Conservation (phyloP, 1,140 invertebrate genomes). For the Ptiloglossa arizonensis region DNA sequence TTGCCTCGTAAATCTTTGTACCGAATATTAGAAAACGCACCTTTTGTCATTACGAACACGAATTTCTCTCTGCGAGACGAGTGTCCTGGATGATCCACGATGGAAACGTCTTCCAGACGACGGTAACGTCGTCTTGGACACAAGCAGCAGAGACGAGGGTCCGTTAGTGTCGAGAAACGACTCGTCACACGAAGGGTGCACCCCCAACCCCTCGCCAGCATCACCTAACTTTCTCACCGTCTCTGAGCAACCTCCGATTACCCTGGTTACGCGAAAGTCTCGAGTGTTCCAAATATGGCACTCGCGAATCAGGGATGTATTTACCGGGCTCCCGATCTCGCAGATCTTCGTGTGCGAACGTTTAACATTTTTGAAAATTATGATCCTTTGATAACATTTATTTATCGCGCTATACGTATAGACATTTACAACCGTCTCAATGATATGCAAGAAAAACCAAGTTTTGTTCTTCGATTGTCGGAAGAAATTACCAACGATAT, state of each 20-base stretch:
- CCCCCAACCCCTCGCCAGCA: slow-evolving; percentile 25
- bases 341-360: not conserved
- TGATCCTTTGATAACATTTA: no score
- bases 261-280: slow-evolving; percentile 63
- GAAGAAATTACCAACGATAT: no score
- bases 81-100: slow-evolving; percentile 52
- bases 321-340: not conserved
- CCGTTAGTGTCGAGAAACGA: slow-evolving; percentile 68
- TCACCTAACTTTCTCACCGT: slow-evolving; percentile 66
- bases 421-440: no score
- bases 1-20: no score
- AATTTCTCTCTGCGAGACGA: not conserved
- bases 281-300: slow-evolving; percentile 29
- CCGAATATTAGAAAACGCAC: not conserved
- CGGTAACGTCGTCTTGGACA: slow-evolving; percentile 59
- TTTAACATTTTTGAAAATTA: not conserved
- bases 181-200: slow-evolving; percentile 66
- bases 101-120: slow-evolving; percentile 62
- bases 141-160: slow-evolving; percentile 60
- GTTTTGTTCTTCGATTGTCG: no score
- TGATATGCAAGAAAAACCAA: no score
- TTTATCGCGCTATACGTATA: no score
- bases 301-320: slow-evolving; percentile 10
- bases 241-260: slow-evolving; percentile 73
- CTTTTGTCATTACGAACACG: not conserved